These are phyloP conservation scores for Drosophila vallismaia DNA, from an alignment of 2,888 invertebrate species.

Conservation along the genomic window DNA sequence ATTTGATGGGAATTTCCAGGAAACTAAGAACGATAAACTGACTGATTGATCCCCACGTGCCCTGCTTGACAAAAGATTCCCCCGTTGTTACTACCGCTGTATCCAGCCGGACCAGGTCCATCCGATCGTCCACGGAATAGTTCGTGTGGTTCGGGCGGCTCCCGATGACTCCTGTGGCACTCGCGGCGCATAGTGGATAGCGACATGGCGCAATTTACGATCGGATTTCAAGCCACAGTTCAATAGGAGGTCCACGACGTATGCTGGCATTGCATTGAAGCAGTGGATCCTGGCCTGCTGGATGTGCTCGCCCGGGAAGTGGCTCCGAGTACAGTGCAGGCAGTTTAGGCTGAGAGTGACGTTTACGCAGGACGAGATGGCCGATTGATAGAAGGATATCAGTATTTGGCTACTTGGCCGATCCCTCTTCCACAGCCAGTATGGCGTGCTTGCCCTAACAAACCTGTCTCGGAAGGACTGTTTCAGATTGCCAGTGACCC, in stretches of 20 bases:
- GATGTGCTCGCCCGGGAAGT: not conserved
- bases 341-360: constrained; percentile 11
- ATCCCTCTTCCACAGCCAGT: constrained; percentile 19
- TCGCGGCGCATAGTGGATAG: constrained; percentile 2
- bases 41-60: constrained; percentile 13
- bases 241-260: constrained; percentile 7
- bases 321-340: constrained; percentile 9
- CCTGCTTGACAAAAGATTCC: constrained; percentile 24
- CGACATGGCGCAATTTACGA: not conserved
- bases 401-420: not conserved
- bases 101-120: not conserved
- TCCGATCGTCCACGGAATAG: not conserved
- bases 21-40: constrained; percentile 29
- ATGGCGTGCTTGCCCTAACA: constrained; percentile 2
- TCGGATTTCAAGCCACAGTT: constrained; percentile 5
- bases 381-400: constrained; percentile 10
- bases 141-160: not conserved
- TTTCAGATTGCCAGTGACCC: constrained; percentile 8
- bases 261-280: constrained; percentile 1
- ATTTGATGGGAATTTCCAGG: constrained; percentile 51
- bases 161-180: not conserved
- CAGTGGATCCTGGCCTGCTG: constrained; percentile 3
- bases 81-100: not conserved
- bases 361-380: constrained; percentile 5
- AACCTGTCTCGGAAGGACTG: constrained; percentile 23